phyloP scores from a whole-genome alignment of 2,888 invertebrate species.

The Subacronicta megacephala region DNA sequence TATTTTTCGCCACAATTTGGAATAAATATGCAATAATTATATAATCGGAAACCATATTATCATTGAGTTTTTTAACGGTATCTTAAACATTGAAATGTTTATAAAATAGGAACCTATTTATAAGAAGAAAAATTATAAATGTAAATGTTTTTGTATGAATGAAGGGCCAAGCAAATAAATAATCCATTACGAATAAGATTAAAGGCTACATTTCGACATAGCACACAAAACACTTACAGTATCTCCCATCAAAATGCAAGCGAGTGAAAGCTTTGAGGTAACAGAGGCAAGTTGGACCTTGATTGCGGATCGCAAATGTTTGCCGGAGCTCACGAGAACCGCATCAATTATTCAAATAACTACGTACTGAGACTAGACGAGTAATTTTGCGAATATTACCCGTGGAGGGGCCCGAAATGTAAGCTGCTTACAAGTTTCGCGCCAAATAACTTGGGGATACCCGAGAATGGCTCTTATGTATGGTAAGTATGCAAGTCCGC shows the following conservation, averaged over 20 bases:
- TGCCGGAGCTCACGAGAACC: constrained; percentile 79
- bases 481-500: constrained; percentile 68
- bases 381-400: constrained; percentile 84
- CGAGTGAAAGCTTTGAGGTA: constrained; percentile 66
- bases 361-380: constrained; percentile 75
- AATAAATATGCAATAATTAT: too few species aligned
- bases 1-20: too few species aligned
- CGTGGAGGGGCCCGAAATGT: constrained; percentile 72
- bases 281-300: constrained; percentile 79
- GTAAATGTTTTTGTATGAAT: constrained; percentile 12
- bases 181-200: constrained; percentile 44
- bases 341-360: constrained; percentile 87
- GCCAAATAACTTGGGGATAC: constrained; percentile 77
- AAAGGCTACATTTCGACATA: constrained; percentile 49
- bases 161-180: constrained; percentile 33
- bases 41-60: too few species aligned
- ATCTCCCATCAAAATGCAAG: constrained; percentile 60
- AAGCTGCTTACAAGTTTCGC: constrained; percentile 85
- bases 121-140: too few species aligned
- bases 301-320: constrained; percentile 86
- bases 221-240: constrained; percentile 58
- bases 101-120: too few species aligned
- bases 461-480: constrained; percentile 67
- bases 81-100: too few species aligned
- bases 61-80: too few species aligned